Evolutionary conservation across 2,113 vertebrate species (phyloP).

Genomic region (Sorex fumeus): DNA sequence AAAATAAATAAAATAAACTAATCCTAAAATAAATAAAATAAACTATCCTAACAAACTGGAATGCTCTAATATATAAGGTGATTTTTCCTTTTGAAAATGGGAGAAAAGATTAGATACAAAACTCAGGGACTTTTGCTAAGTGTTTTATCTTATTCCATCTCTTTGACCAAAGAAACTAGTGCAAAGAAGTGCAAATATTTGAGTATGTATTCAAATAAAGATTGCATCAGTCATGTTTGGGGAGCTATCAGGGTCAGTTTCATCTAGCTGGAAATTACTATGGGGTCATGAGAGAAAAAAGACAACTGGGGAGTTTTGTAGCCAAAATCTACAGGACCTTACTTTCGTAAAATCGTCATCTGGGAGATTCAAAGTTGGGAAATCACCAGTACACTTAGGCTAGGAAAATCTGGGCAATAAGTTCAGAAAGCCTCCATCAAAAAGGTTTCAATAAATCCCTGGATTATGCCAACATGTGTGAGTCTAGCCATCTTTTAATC

Average conservation of each 20-base stretch:
- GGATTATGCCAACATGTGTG: background rate
- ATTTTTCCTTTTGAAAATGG: constrained; percentile 17
- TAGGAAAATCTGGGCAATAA: background rate
- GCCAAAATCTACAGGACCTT: background rate
- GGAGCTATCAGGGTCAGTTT: background rate
- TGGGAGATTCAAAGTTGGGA: background rate
- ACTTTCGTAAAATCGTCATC: constrained; percentile 48
- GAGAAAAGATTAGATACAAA: background rate
- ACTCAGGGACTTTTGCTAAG: constrained; percentile 45
- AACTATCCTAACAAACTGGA: background rate
- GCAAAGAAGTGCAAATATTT: constrained; percentile 72
- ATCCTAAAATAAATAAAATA: too few species aligned
- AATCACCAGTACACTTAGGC: background rate
- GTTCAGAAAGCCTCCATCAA: background rate
- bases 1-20: too few species aligned
- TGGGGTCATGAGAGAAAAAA: background rate
- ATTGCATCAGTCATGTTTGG: constrained; percentile 32
- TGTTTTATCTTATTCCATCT: constrained; percentile 47
- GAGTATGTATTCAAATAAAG: constrained; percentile 51
- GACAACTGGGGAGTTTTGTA: background rate
- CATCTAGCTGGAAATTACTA: constrained; percentile 45
- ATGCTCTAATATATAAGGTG: background rate
- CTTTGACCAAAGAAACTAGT: constrained; percentile 49
- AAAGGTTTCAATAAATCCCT: background rate
- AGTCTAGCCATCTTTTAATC: constrained; percentile 26